Base-by-base conservation (phyloP, 1,140 invertebrate species). In the Magallana angulata region DNA sequence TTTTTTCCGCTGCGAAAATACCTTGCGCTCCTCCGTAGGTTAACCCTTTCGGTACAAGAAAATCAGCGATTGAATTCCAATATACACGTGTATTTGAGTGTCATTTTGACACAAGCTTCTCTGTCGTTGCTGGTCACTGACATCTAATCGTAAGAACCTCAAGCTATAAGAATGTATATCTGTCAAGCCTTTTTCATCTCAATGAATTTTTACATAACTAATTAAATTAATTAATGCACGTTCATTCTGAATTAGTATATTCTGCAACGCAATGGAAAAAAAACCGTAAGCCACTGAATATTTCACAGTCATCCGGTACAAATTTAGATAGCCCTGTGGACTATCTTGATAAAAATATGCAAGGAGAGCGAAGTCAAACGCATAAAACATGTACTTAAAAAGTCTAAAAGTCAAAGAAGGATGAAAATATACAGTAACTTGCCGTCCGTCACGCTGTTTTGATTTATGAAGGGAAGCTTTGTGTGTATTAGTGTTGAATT, bases 41-140 rank as follows among this genome's bases (percentile, higher is more conserved):
- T 48, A 48, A 48, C 36, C 5, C 2, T 48, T 48, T 48, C 36
- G 36, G 36, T 48, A 48, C 36, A 48, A 48, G 36, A 48, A 48
- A 48, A 48, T 48, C 36, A 48, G 36, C 36, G 36, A 48, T 48
- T 48, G 36, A 48, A 48, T 48, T 48, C 36, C 36, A 48, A 48
- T 48, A 48, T 48, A 48, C 36, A 48, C 36, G 36, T 48, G 36
- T 48, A 48, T 48, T 48, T 48, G 36, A 48, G 36, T 76, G 7
- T 76, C 68, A 76, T 30, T 76, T 36, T 76, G 68, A 76, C 68
- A 76, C 24, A 76, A 11, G 9, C 24, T 36, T 30, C 68, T 76
- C 18, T 76, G 16, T 68, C 0, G 4, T 24, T 18, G 2, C 3
- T 24, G 16, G 18, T 76, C 68, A 30, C 4, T 76, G 68, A 9